Evolutionary conservation across 2,797 vertebrate genomes (phyloP), one percentile per base, ranked within the genome.

Genomic region (Halcyon badia): DNA sequence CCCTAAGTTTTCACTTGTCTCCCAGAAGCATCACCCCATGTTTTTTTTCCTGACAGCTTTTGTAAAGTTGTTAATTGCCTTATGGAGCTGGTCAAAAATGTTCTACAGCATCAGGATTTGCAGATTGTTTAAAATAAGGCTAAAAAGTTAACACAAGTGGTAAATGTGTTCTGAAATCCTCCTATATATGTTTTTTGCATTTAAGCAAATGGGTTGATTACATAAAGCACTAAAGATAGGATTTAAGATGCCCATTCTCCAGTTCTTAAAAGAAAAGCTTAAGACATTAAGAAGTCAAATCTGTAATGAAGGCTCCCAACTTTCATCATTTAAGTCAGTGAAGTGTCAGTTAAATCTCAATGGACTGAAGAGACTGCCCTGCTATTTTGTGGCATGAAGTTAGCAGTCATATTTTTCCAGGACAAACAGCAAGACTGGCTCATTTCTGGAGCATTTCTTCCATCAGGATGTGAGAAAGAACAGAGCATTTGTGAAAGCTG

Each of bases 371-470:
- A 7, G 9, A 56, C 16, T 68, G 25, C 25, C 39, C 22, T n/a
- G 17, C 17, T 77, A 20, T 48, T 87, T 87, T 51, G 68, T 61
- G 39, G 21, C 33, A 73, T 58, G 41, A 92, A 76, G 5, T 73
- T 78, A 57, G 35, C 57, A 83, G 37, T 25, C 52, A 15, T 26
- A 28, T 25, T 52, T 80, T 92, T 71, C 52, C 72, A 64, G 60
- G 41, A 83, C 1, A 22, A 24, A 8, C 61, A 83, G 39, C 15
- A 46, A 58, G 52, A 78, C 24, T 8, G 46, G 33, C 44, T 95
- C 41, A 44, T 70, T 73, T 92, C n/a, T 90, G 42, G 49, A 84
- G n/a, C 60, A 46, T 73, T 92, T 87, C 64, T 83, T 75, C 49
- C 15, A 57, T 26, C 44, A 58, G 17, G 49, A 76, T 54, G 78